Evolutionary conservation across 2,797 vertebrate genomes (phyloP), one percentile per base, ranked within the genome.

Genomic region (Sciurus carolinensis): DNA sequence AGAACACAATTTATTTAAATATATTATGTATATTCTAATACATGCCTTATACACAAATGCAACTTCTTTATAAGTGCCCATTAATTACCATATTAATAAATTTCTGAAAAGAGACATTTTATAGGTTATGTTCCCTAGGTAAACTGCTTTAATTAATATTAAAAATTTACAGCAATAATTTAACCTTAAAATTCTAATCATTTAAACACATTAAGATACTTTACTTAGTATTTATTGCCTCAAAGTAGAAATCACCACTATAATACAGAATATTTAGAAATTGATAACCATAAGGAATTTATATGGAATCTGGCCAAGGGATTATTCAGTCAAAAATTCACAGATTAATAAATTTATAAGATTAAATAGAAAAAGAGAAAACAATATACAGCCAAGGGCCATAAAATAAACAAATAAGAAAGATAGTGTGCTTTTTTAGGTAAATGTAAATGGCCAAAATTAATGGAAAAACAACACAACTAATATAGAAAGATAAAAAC

Each of bases 1-100:
- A 57, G 7, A 76, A 75, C 83, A 89, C 26, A 33, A 42, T 79
- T 92, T 57, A 71, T 71, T 90, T 94, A 92, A 89, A 59, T 92
- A 75, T 26, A 20, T 71, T 87, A 44, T 24, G 30, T 59, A 62
- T 79, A 67, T 88, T 77, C 1, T 86, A 72, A 86, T 59, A 5
- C 47, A 72, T 33, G 10, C 8, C n/a, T 88, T 69, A 85, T 33
- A 85, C 54, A 59, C 5, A 73, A 80, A 72, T 52, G 9, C 15
- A 33, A 50, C 7, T 39, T 79, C 33, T 83, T 82, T 90, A 77
- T 1, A 14, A 83, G 17, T 66, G 44, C 5, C 28, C 15, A 24
- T 88, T 96, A 86, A 82, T 59, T 73, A 83, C 7, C 7, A 80
- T 62, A 33, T 14, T 59, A 84, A 69, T 57, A 73, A 75, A 59